Base-by-base conservation (phyloP, 2,113 vertebrate species). In the Damaliscus lunatus region DNA sequence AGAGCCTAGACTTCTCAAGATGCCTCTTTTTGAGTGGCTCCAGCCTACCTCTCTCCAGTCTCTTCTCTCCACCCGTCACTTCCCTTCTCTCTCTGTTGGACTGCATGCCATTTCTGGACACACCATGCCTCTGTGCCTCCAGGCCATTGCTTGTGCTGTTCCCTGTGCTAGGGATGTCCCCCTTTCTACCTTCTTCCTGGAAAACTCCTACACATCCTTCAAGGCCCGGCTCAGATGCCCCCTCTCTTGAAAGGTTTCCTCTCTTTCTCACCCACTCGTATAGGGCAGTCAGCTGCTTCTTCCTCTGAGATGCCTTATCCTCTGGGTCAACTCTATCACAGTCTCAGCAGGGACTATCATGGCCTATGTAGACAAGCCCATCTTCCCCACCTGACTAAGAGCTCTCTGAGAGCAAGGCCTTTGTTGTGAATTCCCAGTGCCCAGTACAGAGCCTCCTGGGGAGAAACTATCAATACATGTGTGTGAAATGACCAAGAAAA, bases 81-180 rank as follows among this genome's bases (percentile, higher is more conserved):
- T 82, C 74, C 15, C 3, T 19, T 55, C 55, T 86, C n/a, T 59
- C 2, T 6, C 31, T 5, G 1, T 10, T 3, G 23, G 17, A 23
- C 7, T 14, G 0, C 31, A 2, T 0, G 0, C 48, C 40, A 10
- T 19, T 50, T n/a, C 55, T 36, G 23, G 25, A 40, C 50, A 40
- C 7, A 64, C 21, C 40, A 2, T 6, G 6, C 0, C 1, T 33
- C 46, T 25, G 15, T 23, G 23, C 15, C 48, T 74, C 27, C 5
- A 3, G 4, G 3, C 6, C 57, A 60, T 43, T 36, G 50, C 12
- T 46, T 23, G 27, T 33, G 14, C n/a, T 60, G 2, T 5, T 67
- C 71, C 13, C 19, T 52, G n/a, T 19, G 77, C 29, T 25, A 27
- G 83, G 36, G 60, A 48, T 1, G 52, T 29, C 21, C 14, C 17